Base-by-base conservation (phyloP, 2,888 invertebrate species). In the Priocnemis perturbator region DNA sequence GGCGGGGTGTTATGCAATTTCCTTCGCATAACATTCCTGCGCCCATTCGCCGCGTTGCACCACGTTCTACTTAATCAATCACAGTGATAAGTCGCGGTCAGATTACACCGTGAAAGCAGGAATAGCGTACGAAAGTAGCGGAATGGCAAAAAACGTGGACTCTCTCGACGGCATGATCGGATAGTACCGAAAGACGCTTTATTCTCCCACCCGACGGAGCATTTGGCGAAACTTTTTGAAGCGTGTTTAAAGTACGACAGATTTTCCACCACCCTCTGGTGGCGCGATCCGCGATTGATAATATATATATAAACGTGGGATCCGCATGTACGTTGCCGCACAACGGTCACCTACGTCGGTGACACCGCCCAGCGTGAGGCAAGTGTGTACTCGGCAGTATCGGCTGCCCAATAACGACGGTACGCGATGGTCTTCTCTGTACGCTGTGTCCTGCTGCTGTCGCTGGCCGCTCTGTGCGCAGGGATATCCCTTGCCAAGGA, bases 401-500 rank as follows among this genome's bases (percentile, higher is more conserved):
- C 7, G 7, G 4, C 37, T 11, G 37, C 11, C 11, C 37, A 37
- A 37, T 37, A 37, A 37, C 37, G 37, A 37, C 37, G 11, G 0
- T 61, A 63, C 64, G 66, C 50, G 52, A 50, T 14, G 47, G 20
- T 11, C 37, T 37, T 37, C 37, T 11, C 7, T 11, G 37, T 58
- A 1, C 65, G 23, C 20, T 14, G 60, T 14, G 45, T 50, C 3
- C 45, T 57, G n/a, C 50, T 19, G 50, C 19, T 57, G n/a, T 17
- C 9, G 50, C 19, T 17, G 17, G 44, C 37, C 1, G 30, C n/a
- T 37, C 21, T 50, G 3, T 47, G 11, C 21, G 59, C 63, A 55
- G 9, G 59, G 57, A 7, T 72, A 37, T 30, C 64, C 19, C 45
- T 64, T 17, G 81, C 82, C 2, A 90, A 93, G 57, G 91, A 92